Percentiles rank a stretch among this genome's conserved stretches.
These are phyloP conservation scores for Thaumatotibia leucotreta DNA, from an alignment of 1,140 invertebrate species.

Conservation along the genomic window DNA sequence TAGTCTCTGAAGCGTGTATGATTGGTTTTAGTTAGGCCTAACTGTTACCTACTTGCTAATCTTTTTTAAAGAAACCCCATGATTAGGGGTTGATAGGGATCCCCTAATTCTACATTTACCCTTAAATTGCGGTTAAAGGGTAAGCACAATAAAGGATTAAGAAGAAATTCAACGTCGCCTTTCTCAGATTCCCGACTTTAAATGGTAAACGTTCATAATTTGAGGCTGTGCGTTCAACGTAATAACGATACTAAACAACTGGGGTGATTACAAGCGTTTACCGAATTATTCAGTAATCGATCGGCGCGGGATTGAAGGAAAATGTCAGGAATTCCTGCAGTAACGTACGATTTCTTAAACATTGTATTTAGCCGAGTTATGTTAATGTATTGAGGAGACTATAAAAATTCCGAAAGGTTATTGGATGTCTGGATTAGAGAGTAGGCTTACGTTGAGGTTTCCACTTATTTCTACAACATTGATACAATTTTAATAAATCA, in stretches of 20 bases:
- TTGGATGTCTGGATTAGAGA: neutral
- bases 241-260: slow-evolving; percentile 55
- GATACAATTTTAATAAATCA: neutral
- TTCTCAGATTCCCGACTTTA: slow-evolving; percentile 16
- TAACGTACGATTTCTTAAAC: slow-evolving; percentile 40
- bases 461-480: neutral
- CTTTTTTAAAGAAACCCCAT: neutral
- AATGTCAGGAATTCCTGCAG: slow-evolving; percentile 40
- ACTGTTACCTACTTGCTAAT: neutral
- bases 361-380: slow-evolving; percentile 42
- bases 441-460: neutral
- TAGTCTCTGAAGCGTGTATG: neutral
- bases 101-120: neutral
- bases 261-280: slow-evolving; percentile 67
- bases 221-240: slow-evolving; percentile 40
- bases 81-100: neutral
- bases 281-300: slow-evolving; percentile 63
- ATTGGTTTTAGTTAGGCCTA: neutral
- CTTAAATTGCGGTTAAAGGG: neutral
- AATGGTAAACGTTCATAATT: slow-evolving; percentile 25
- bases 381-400: slow-evolving; percentile 30
- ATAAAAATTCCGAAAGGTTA: slow-evolving; percentile 14
- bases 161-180: neutral
- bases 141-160: neutral
- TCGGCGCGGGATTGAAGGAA: slow-evolving; percentile 38